Evolutionary conservation across 1,140 invertebrate genomes (phyloP).

Genomic region (Ptiloglossa arizonensis): DNA sequence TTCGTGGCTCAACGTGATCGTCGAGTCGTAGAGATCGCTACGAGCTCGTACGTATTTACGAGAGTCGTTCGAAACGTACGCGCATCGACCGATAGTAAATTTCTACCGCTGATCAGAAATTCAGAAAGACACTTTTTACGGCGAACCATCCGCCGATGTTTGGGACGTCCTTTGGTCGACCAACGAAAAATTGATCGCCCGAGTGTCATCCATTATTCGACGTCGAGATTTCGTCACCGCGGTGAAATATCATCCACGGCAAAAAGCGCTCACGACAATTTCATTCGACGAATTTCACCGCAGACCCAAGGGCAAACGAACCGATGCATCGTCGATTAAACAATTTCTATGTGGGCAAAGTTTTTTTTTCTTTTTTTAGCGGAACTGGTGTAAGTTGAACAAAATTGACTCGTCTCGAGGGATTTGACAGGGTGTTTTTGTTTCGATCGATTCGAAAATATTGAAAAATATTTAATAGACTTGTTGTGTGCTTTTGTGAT

Average conservation of each 20-base stretch:
- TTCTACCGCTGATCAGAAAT: conserved; percentile 9
- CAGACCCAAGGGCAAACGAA: background rate
- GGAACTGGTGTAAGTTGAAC: too few relatives aligned
- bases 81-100: background rate
- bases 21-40: background rate
- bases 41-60: conserved; percentile 4
- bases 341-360: background rate
- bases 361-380: too few relatives aligned
- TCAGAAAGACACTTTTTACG: conserved; percentile 11
- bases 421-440: too few relatives aligned
- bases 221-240: conserved; percentile 20
- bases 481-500: too few relatives aligned
- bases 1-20: too few relatives aligned
- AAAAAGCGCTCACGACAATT: conserved; percentile 1
- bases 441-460: too few relatives aligned
- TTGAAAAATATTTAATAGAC: too few relatives aligned
- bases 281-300: background rate
- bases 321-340: background rate
- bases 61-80: background rate
- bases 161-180: background rate
- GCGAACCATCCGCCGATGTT: background rate
- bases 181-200: conserved; percentile 23
- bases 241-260: conserved; percentile 6
- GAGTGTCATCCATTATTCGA: conserved; percentile 22
- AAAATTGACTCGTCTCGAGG: too few relatives aligned